These are phyloP conservation scores for Pontoporia blainvillei DNA, from an alignment of 2,113 vertebrate species.

Conservation along the genomic window DNA sequence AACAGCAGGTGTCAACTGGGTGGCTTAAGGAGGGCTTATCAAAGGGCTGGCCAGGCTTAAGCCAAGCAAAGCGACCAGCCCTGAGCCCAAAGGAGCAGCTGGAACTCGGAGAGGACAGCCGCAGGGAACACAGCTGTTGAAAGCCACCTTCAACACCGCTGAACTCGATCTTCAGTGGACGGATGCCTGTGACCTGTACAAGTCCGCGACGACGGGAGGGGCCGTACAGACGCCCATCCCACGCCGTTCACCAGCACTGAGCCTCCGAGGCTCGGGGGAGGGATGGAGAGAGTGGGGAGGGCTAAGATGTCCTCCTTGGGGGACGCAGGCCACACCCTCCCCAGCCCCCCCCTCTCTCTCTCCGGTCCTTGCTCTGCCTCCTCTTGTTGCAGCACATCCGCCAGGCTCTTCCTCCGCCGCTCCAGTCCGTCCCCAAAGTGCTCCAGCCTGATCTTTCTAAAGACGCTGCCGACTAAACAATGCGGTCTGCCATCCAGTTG, in stretches of 20 bases:
- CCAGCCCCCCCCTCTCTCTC: too few species aligned
- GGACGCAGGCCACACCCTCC: too few species aligned
- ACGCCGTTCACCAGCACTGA: too few species aligned
- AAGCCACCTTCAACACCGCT: not conserved
- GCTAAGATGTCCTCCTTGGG: too few species aligned
- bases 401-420: too few species aligned
- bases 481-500: too few species aligned
- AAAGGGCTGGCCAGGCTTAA: not conserved
- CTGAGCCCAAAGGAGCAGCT: not conserved
- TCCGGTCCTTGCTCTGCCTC: too few species aligned
- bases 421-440: too few species aligned
- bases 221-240: rapidly evolving
- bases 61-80: not conserved
- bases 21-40: too few species aligned
- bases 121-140: not conserved
- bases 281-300: not conserved
- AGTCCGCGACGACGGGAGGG: rapidly evolving
- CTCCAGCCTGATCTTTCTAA: too few species aligned
- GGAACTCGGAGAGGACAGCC: too few species aligned
- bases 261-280: not conserved
- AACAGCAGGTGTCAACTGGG: not conserved
- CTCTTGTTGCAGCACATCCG: too few species aligned
- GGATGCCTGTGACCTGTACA: rapidly evolving
- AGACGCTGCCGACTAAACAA: not conserved
- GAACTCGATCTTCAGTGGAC: not conserved